Evolutionary conservation across 2,888 invertebrate genomes (phyloP), one percentile per base, ranked within the genome.

Genomic region (Drosophila algonquin): DNA sequence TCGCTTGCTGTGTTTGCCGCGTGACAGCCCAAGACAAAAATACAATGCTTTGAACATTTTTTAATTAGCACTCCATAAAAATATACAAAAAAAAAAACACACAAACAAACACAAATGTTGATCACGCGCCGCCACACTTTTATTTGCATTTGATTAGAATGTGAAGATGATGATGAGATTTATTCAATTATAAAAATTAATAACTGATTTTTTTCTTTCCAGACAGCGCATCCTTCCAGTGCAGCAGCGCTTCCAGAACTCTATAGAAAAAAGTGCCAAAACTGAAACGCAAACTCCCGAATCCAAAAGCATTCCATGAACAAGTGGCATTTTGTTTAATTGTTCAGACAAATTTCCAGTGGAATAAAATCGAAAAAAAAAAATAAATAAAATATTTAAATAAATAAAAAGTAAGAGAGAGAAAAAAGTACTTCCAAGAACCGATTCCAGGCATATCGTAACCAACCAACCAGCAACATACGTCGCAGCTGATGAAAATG

Each of bases 401-500:
- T 40, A 59, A 57, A 48, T 46, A 50, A 16, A 53, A 24, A 32
- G 12, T 9, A 3, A 32, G 2, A n/a, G n/a, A n/a, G n/a, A n/a
- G n/a, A 14, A n/a, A 2, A 40, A 40, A 40, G 35, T 14, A 14
- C 35, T 35, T 35, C 35, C 35, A 35, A 35, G 35, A 12, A 2
- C 14, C 40, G 14, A 14, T 40, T 1, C 14, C 7, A 40, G 14
- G 1, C 14, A 40, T 40, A 40, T 40, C 40, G 40, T 40, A 27
- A 27, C 40, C 12, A 14, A 6, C 40, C 14, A 40, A 7, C n/a
- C 60, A 60, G 53, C 76, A 78, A 65, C 73, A 80, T 83, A 78
- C 77, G 75, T 76, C 80, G 77, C 73, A 91, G 91, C 90, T 92
- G 92, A 91, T 92, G 90, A 91, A 76, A 78, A 92, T 92, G 92